Conservation (phyloP, 2,113 vertebrate genomes). For the Eonycteris spelaea region DNA sequence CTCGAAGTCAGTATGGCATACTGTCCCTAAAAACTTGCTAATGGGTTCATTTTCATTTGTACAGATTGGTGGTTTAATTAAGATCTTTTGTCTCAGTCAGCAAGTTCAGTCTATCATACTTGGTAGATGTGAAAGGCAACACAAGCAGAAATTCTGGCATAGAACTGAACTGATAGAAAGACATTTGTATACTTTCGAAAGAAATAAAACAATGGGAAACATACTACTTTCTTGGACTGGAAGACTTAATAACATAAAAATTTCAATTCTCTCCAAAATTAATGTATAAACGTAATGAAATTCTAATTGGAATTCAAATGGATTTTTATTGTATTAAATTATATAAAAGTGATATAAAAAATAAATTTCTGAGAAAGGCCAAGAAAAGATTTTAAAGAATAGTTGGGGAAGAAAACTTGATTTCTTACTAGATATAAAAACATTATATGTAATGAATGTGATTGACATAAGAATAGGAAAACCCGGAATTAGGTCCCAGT, state of each 20-base stretch:
- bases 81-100: background rate
- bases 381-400: background rate
- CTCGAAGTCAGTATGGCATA: background rate
- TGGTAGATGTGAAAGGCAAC: background rate
- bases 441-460: background rate
- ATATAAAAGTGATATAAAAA: constrained; percentile 6
- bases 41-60: constrained; percentile 29
- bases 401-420: background rate
- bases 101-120: background rate
- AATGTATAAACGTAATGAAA: constrained; percentile 1
- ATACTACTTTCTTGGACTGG: background rate
- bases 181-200: constrained; percentile 12
- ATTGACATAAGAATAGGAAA: background rate
- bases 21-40: background rate
- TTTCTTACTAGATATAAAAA: background rate
- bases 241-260: background rate
- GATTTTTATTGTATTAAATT: constrained; percentile 13
- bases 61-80: constrained; percentile 25
- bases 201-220: constrained; percentile 21
- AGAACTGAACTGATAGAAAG: background rate
- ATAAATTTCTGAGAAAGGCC: background rate
- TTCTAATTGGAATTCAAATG: background rate
- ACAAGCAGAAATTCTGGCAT: background rate
- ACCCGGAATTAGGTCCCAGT: background rate
- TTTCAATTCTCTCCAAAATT: constrained; percentile 4